Evolutionary conservation across 1,140 invertebrate species (phyloP).

Genomic region (Drusus annulatus): DNA sequence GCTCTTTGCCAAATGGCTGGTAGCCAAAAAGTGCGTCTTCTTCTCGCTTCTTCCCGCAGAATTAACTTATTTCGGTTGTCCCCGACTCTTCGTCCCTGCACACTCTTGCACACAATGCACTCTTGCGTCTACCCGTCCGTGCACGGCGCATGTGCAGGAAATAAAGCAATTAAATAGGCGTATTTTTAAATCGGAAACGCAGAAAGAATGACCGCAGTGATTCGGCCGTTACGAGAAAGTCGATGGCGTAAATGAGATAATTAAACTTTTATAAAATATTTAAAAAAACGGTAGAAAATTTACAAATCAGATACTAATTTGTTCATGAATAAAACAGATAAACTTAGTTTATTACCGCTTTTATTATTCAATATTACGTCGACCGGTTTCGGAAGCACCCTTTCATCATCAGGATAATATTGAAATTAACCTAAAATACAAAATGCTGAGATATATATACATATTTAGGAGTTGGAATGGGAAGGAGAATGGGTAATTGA

Average conservation of each 20-base stretch:
- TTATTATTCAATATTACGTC: too few species aligned
- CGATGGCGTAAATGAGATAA: neutral
- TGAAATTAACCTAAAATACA: too few species aligned
- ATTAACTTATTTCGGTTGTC: constrained; percentile 55
- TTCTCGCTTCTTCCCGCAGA: constrained; percentile 47
- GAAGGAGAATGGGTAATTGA: too few species aligned
- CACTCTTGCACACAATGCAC: constrained; percentile 1
- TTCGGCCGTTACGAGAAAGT: constrained; percentile 20
- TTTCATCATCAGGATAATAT: too few species aligned
- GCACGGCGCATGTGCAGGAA: constrained; percentile 11
- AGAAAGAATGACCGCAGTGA: neutral
- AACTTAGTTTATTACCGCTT: too few species aligned
- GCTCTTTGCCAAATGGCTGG: constrained; percentile 56
- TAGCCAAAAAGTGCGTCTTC: constrained; percentile 58
- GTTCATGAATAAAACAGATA: too few species aligned
- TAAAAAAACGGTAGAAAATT: too few species aligned
- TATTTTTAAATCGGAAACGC: constrained; percentile 8
- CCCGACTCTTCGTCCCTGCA: constrained; percentile 7
- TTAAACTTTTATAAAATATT: neutral
- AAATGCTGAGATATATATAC: too few species aligned
- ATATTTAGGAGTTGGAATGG: too few species aligned
- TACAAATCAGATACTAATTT: too few species aligned
- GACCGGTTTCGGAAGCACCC: too few species aligned
- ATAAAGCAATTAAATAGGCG: neutral
- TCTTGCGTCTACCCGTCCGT: neutral